Base-by-base conservation (phyloP, 2,113 vertebrate species). In the Centropus unirufus region DNA sequence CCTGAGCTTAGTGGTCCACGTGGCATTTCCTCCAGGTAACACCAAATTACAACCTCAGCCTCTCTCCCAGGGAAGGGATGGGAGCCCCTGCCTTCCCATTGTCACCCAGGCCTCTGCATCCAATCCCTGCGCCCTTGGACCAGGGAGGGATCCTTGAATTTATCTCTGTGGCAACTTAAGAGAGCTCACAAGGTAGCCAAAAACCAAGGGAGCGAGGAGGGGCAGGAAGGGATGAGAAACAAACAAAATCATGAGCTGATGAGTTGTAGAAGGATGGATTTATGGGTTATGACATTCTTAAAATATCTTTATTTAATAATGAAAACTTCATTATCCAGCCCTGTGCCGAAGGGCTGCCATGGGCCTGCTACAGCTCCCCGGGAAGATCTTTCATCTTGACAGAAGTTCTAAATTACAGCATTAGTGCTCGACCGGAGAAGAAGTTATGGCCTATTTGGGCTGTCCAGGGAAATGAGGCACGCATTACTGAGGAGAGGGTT, bases 381-480 rank as follows among this genome's bases (percentile, higher is more conserved):
- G 95, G 72, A 96, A 97, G 97, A 98, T 98, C 97, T 98, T 98
- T 98, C 98, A 98, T 98, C 96, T 61, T 98, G 98, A 97, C 98
- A 98, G 97, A 97, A 97, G 97, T 97, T 98, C 97, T 97, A 92
- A 98, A 97, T 98, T 95, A 91, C 96, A 96, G 96, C 97, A 96
- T 97, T 97, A 96, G 97, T 93, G 97, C 97, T 97, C 89, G 95
- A 97, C 90, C 90, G 51, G 90, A 95, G 97, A 89, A 96, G 96
- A 93, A 95, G 97, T 96, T 96, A 93, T 93, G 96, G 97, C 96
- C 97, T 97, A 95, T 97, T 97, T 97, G 97, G 97, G 95, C 98
- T 94, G 98, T 98, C 99, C 97, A 97, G 99, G 99, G 99, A 99
- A 99, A 99, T 99, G 99, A 99, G 98, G 97, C 98, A 96, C 98